These are phyloP conservation scores for Henricia sp. DNA, from an alignment of 53 echinoderm and acorn worm species.

Conservation along the genomic window DNA sequence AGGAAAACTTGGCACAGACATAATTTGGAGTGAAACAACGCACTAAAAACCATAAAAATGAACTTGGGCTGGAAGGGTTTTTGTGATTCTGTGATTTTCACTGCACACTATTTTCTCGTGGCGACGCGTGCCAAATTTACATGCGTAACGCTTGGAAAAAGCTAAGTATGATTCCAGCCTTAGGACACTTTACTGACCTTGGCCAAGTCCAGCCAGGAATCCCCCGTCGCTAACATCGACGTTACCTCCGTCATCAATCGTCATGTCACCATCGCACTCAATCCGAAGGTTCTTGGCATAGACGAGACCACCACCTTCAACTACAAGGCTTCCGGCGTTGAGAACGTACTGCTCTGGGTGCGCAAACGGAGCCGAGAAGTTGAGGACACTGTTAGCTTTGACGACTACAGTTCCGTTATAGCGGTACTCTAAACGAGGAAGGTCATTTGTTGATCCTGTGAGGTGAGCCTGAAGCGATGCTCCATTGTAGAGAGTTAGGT, in stretches of 20 bases:
- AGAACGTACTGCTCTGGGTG: slow-evolving; percentile 75
- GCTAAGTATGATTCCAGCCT: too few species aligned
- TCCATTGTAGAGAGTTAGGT: slow-evolving; percentile 82
- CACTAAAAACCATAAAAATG: too few species aligned
- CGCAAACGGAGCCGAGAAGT: slow-evolving; percentile 79
- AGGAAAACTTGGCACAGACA: too few species aligned
- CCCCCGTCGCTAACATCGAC: slow-evolving; percentile 87
- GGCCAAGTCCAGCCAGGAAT: slow-evolving; percentile 68
- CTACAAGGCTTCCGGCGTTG: slow-evolving; percentile 48
- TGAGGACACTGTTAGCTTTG: slow-evolving; percentile 75
- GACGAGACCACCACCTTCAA: slow-evolving; percentile 88
- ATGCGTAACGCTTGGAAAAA: too few species aligned
- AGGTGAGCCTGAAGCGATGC: slow-evolving; percentile 58
- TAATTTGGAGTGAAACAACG: too few species aligned
- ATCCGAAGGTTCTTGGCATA: slow-evolving; percentile 79
- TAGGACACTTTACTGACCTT: slow-evolving; percentile 60
- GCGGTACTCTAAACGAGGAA: slow-evolving; percentile 62
- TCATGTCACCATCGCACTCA: slow-evolving; percentile 69
- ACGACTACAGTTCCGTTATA: slow-evolving; percentile 78
- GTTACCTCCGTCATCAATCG: slow-evolving; percentile 90
- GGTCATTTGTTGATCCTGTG: slow-evolving; percentile 73
- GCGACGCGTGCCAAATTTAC: too few species aligned
- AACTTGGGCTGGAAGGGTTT: too few species aligned
- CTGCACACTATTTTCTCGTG: too few species aligned
- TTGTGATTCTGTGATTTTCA: too few species aligned